Conservation (phyloP, 2,888 invertebrate genomes). For the Polydrusus tereticollis region DNA sequence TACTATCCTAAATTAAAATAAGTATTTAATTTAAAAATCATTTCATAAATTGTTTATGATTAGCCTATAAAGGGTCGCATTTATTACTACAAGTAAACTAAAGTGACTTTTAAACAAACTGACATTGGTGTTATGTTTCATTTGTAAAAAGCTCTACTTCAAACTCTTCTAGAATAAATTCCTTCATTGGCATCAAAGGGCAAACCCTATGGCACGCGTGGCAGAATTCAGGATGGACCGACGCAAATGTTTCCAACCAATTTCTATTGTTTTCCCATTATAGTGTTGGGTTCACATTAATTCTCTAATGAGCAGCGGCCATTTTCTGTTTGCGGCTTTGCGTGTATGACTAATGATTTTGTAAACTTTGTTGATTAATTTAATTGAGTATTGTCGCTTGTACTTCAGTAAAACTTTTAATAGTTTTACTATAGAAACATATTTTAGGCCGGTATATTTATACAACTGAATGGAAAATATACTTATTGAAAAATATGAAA, state of each 20-base stretch:
- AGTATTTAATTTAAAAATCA: no score
- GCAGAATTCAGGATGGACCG: neutral
- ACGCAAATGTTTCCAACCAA: neutral
- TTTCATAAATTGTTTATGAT: no score
- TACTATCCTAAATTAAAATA: no score
- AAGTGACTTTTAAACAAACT: no score
- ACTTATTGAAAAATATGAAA: no score
- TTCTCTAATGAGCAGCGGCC: neutral
- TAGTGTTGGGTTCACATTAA: neutral
- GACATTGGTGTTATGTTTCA: no score
- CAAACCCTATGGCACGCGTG: neutral
- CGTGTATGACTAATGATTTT: neutral
- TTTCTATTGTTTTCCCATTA: neutral
- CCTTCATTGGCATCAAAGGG: neutral
- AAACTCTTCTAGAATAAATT: no score
- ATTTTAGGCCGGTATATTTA: no score
- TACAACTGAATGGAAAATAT: no score
- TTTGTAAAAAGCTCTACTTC: no score
- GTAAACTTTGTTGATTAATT: neutral
- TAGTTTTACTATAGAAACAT: neutral
- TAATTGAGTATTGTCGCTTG: neutral
- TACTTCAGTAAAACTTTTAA: neutral
- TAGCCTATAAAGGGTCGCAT: no score
- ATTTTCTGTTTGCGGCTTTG: slow-evolving; percentile 3
- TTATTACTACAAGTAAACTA: no score